These are phyloP conservation scores for Adelosebastes latens DNA, from an alignment of 2,797 vertebrate genomes.

Conservation along the genomic window DNA sequence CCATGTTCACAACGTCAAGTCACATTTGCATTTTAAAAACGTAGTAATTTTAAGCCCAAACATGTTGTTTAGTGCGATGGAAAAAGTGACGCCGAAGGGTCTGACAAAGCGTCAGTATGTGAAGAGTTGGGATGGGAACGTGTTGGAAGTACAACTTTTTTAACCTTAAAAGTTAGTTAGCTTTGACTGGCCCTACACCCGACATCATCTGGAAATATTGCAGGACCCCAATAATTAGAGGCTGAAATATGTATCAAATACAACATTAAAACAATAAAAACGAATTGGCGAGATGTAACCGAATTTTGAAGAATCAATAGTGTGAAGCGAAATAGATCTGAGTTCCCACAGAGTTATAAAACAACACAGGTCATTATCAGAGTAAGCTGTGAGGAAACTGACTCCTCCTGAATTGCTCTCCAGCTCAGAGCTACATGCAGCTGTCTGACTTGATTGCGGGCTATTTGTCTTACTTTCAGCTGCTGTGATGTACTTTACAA, in stretches of 20 bases:
- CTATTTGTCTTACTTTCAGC: slow-evolving; percentile 19
- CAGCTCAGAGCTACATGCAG: slow-evolving; percentile 3
- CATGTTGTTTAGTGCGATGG: no score
- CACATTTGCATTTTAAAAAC: no score
- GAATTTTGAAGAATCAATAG: neutral
- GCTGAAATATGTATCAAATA: neutral
- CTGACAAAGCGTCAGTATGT: no score
- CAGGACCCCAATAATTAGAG: neutral
- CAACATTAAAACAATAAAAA: neutral
- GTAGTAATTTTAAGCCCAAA: no score
- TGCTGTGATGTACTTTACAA: neutral
- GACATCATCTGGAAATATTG: neutral
- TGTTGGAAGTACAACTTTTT: neutral
- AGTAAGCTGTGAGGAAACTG: neutral
- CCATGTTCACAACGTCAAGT: no score
- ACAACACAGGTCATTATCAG: neutral
- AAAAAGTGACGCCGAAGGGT: no score
- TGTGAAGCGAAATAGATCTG: neutral
- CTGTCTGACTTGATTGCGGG: slow-evolving; percentile 17
- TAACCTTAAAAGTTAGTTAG: neutral
- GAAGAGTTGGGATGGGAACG: no score
- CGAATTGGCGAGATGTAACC: neutral
- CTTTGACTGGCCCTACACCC: neutral
- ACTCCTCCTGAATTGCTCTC: neutral
- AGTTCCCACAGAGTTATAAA: neutral